phyloP scores from a whole-genome alignment of 2,888 invertebrate species.

The Vandiemenella viatica region DNA sequence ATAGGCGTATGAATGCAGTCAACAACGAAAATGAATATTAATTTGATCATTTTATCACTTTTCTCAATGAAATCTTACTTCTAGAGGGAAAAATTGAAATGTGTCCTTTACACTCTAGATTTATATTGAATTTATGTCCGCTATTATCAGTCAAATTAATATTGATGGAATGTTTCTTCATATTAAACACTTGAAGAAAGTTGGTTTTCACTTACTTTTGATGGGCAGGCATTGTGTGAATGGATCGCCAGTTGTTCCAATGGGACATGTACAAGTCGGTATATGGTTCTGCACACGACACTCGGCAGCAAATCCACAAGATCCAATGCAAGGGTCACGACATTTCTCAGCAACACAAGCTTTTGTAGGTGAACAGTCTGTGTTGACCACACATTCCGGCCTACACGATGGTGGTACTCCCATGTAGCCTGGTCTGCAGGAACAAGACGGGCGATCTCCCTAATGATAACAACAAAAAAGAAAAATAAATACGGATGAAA shows the following conservation, averaged over 20 bases:
- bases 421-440: slow-evolving; percentile 38
- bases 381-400: slow-evolving; percentile 43
- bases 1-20: too few relatives aligned
- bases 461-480: too few relatives aligned
- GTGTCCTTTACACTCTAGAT: too few relatives aligned
- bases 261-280: slow-evolving; percentile 37
- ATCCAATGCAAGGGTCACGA: slow-evolving; percentile 32
- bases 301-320: slow-evolving; percentile 34
- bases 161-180: not conserved
- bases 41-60: too few relatives aligned
- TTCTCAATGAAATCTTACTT: too few relatives aligned
- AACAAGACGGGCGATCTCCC: slow-evolving; percentile 39
- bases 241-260: slow-evolving; percentile 56
- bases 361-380: slow-evolving; percentile 31
- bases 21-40: too few relatives aligned
- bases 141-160: not conserved
- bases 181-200: too few relatives aligned
- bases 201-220: too few relatives aligned
- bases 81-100: too few relatives aligned
- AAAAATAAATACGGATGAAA: too few relatives aligned
- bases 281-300: slow-evolving; percentile 31
- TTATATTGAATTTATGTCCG: not conserved
- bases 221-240: slow-evolving; percentile 46
- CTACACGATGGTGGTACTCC: slow-evolving; percentile 56
- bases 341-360: slow-evolving; percentile 34